These are phyloP conservation scores for Platycercus adscitus DNA, from an alignment of 2,113 vertebrate species.

Conservation along the genomic window DNA sequence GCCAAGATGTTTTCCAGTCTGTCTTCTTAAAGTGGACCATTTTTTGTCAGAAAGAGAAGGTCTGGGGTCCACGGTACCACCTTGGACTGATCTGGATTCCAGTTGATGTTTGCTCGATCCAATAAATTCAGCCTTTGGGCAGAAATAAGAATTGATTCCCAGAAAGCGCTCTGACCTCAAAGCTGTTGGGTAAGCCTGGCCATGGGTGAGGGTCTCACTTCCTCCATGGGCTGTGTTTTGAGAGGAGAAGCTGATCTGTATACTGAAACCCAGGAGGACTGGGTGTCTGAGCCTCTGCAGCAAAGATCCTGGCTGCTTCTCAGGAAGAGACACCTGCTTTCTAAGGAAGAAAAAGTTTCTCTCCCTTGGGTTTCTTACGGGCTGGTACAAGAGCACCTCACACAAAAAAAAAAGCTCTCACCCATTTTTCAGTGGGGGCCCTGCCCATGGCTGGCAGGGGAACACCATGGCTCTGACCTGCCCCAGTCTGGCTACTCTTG, in stretches of 20 bases:
- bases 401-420: background rate
- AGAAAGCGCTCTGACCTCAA: background rate
- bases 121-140: background rate
- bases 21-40: background rate
- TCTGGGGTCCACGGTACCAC: background rate
- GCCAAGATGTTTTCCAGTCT: background rate
- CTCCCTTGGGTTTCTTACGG: background rate
- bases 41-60: background rate
- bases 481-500: fast-evolving
- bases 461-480: background rate
- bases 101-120: background rate
- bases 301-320: background rate
- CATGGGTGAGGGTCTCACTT: background rate
- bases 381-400: background rate
- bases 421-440: background rate
- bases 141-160: slow-evolving; percentile 29
- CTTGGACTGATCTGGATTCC: background rate
- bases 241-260: background rate
- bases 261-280: background rate
- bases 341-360: background rate
- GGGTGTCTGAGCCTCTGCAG: background rate
- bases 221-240: background rate
- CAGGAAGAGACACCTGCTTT: background rate
- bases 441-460: background rate
- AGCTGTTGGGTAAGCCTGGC: background rate